Conservation (phyloP, 2,888 invertebrate genomes). For the Ennomos fuscantarius region DNA sequence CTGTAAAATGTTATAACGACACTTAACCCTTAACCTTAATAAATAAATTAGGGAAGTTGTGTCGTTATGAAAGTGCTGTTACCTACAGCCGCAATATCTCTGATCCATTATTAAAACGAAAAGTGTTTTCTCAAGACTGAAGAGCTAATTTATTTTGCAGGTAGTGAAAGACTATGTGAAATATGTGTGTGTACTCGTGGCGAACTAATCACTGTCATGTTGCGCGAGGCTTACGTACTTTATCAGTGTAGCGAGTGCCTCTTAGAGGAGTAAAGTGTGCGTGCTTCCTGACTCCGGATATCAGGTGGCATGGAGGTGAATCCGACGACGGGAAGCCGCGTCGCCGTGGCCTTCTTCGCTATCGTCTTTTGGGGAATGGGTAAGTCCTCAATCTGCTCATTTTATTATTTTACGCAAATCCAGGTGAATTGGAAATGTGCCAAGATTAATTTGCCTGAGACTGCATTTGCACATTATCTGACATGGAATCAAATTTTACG, state of each 20-base stretch:
- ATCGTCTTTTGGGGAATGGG: slow-evolving; percentile 80
- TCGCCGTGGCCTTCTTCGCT: slow-evolving; percentile 77
- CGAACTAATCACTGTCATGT: slow-evolving; percentile 58
- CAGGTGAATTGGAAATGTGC: slow-evolving; percentile 35
- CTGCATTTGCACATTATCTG: slow-evolving; percentile 36
- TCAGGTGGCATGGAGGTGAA: slow-evolving; percentile 73
- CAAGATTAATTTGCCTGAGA: slow-evolving; percentile 36
- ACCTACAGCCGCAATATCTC: slow-evolving; percentile 21
- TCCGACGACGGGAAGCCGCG: slow-evolving; percentile 71
- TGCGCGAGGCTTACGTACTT: slow-evolving; percentile 32
- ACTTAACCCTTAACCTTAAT: slow-evolving; percentile 37
- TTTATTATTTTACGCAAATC: slow-evolving; percentile 16
- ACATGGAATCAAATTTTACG: slow-evolving; percentile 32
- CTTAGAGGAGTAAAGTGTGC: slow-evolving; percentile 36
- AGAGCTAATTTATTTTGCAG: slow-evolving; percentile 49
- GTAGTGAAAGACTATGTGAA: slow-evolving; percentile 49
- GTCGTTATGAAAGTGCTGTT: slow-evolving; percentile 8
- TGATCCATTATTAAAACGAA: slow-evolving; percentile 17
- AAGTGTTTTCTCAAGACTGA: slow-evolving; percentile 19
- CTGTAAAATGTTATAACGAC: slow-evolving; percentile 38
- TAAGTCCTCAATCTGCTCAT: slow-evolving; percentile 51
- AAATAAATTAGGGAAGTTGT: slow-evolving; percentile 36
- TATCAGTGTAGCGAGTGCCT: slow-evolving; percentile 29
- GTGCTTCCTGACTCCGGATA: slow-evolving; percentile 52
- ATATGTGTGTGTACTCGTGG: slow-evolving; percentile 65